These are phyloP conservation scores for Zygaena filipendulae DNA, from an alignment of 2,888 invertebrate genomes.

Conservation along the genomic window DNA sequence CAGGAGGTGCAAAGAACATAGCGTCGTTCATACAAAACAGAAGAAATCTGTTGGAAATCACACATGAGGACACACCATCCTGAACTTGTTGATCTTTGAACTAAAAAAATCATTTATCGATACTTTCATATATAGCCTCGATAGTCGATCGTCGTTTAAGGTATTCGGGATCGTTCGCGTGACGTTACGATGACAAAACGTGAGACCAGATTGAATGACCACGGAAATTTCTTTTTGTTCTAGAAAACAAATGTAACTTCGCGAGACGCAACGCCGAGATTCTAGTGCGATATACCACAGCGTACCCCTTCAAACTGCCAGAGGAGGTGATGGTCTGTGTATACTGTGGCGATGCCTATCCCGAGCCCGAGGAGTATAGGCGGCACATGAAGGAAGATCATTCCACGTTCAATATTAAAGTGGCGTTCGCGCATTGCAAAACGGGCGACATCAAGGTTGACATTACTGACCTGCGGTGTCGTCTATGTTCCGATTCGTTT, in stretches of 20 bases:
- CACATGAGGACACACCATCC: conserved; percentile 49
- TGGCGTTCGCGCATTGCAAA: conserved; percentile 42
- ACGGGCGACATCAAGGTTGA: conserved; percentile 52
- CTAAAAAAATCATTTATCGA: too few species aligned
- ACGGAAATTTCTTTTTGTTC: conserved; percentile 60
- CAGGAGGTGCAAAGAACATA: conserved; percentile 48
- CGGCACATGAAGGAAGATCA: conserved; percentile 48
- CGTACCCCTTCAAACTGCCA: conserved; percentile 56
- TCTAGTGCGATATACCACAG: conserved; percentile 51
- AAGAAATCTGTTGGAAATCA: conserved; percentile 34
- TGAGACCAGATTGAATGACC: conserved; percentile 39
- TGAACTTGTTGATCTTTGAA: conserved; percentile 25
- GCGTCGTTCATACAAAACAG: conserved; percentile 51
- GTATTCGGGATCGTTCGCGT: too few species aligned
- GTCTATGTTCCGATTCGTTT: conserved; percentile 31
- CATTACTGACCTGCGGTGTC: conserved; percentile 41
- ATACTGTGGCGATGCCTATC: conserved; percentile 46
- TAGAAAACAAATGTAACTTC: conserved; percentile 48
- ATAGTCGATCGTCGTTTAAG: too few species aligned
- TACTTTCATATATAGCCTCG: too few species aligned
- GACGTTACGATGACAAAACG: too few species aligned
- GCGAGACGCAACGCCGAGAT: conserved; percentile 56
- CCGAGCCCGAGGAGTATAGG: conserved; percentile 37
- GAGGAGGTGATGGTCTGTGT: conserved; percentile 52
- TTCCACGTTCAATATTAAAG: conserved; percentile 32